Percentiles rank a stretch among this genome's conserved stretches.
Conservation (phyloP, 2,888 invertebrate genomes). For the Drosophila barbarae region DNA sequence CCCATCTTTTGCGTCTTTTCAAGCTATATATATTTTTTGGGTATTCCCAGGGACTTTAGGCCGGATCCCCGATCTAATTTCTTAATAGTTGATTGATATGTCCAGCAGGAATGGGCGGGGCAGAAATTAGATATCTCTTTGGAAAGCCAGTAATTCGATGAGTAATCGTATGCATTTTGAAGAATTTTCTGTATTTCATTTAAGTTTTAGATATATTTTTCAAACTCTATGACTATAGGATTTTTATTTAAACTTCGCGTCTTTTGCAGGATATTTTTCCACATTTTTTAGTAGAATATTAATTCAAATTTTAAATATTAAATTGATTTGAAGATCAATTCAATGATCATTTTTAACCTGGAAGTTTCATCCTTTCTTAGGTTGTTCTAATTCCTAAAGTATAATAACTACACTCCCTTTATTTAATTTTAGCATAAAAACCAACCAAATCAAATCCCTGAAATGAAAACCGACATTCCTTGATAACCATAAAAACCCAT, state of each 20-base stretch:
- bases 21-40: not conserved
- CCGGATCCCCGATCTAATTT: conserved; percentile 57
- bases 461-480: conserved; percentile 45
- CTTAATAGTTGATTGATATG: conserved; percentile 67
- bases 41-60: not conserved
- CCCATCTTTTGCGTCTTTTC: conserved; percentile 24
- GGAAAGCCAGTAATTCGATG: not conserved
- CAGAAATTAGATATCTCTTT: conserved; percentile 10
- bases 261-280: too few species aligned
- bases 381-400: too few species aligned
- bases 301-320: too few species aligned
- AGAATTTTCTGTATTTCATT: not conserved
- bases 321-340: too few species aligned
- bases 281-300: too few species aligned
- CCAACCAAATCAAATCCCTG: conserved; percentile 23
- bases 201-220: too few species aligned
- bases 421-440: not conserved
- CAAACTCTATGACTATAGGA: too few species aligned
- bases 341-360: too few species aligned
- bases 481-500: conserved; percentile 57
- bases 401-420: not conserved
- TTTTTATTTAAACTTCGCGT: too few species aligned
- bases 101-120: conserved; percentile 32
- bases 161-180: not conserved
- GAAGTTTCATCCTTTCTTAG: too few species aligned